Percentiles rank a stretch among this genome's conserved stretches.
These are phyloP conservation scores for Brachionus paranguensis DNA, from an alignment of 1,140 invertebrate genomes.

Conservation along the genomic window DNA sequence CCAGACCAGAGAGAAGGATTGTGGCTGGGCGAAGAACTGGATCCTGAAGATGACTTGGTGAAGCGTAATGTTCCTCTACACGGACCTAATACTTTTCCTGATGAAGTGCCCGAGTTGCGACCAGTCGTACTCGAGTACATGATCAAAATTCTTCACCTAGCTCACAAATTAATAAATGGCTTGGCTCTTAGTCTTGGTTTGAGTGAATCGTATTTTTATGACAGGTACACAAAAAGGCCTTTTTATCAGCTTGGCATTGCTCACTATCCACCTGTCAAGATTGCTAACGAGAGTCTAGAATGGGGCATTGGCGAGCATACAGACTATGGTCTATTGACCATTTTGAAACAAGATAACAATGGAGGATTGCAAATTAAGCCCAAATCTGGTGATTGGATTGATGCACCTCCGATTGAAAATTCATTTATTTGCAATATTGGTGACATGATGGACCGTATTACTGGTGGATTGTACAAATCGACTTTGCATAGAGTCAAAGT, in stretches of 20 bases:
- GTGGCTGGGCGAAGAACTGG: constrained; percentile 24
- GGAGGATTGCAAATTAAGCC: constrained; percentile 47
- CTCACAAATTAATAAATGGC: neutral
- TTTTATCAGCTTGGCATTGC: neutral
- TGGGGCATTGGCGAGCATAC: constrained; percentile 36
- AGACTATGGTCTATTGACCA: constrained; percentile 36
- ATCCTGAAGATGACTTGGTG: neutral
- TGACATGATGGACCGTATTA: constrained; percentile 70
- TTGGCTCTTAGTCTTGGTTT: neutral
- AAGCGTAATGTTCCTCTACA: neutral
- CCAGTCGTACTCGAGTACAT: constrained; percentile 1
- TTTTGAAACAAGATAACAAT: constrained; percentile 29
- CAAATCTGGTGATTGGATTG: constrained; percentile 64
- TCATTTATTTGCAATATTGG: constrained; percentile 72
- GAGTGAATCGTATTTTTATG: neutral
- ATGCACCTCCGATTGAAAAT: constrained; percentile 69
- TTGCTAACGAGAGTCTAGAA: neutral
- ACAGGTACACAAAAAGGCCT: neutral
- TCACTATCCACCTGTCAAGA: neutral
- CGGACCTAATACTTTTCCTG: constrained; percentile 3
- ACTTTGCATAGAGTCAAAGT: constrained; percentile 16
- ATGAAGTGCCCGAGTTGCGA: neutral
- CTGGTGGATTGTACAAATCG: constrained; percentile 48
- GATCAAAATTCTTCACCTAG: neutral
- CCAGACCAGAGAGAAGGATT: constrained; percentile 10